Conservation (phyloP, 2,797 vertebrate genomes). For the Pangasius larnaudii region DNA sequence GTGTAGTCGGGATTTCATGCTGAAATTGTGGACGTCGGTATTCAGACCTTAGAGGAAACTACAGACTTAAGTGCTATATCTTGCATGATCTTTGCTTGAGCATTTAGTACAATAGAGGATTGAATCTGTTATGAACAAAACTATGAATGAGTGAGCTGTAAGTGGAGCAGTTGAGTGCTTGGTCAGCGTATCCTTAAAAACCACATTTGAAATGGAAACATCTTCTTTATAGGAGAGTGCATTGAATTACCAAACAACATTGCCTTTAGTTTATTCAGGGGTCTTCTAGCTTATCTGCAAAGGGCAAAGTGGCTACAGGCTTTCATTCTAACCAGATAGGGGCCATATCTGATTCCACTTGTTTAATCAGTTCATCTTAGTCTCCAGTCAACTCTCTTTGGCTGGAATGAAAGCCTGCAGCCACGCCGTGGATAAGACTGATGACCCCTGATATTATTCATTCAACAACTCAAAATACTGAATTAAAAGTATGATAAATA, state of each 20-base stretch:
- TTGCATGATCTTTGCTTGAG: background rate
- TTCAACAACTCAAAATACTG: background rate
- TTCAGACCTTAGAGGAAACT: background rate
- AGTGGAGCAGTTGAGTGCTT: no score
- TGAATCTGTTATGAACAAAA: background rate
- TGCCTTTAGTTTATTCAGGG: background rate
- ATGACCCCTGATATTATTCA: background rate
- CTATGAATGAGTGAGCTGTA: background rate
- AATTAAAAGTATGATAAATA: background rate
- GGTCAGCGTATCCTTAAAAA: background rate
- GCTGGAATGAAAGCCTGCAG: background rate
- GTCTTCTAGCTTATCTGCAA: conserved; percentile 6
- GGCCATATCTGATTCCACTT: background rate
- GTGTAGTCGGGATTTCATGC: background rate
- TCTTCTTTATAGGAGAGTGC: background rate
- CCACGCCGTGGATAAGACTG: background rate
- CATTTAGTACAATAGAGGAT: background rate
- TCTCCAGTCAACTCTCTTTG: background rate
- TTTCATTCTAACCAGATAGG: background rate
- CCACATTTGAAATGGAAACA: background rate
- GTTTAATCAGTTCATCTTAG: background rate
- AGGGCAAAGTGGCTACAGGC: background rate
- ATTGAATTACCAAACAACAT: background rate
- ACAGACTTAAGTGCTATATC: no score
- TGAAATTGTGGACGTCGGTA: background rate